These are phyloP conservation scores for Odobenus rosmarus DNA, from an alignment of 2,113 vertebrate genomes.

Conservation along the genomic window DNA sequence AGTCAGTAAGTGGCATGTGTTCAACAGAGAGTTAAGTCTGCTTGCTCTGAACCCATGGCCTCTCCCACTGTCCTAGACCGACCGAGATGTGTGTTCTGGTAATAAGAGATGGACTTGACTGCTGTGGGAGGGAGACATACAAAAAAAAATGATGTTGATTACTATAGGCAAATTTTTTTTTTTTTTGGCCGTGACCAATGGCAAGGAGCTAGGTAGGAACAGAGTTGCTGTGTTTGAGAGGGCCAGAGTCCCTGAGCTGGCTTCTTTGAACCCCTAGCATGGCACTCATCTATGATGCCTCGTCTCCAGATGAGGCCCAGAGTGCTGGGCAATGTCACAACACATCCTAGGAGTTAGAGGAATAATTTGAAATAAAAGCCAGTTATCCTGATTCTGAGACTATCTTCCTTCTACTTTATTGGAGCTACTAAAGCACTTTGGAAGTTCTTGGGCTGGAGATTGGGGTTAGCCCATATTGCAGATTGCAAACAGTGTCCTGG, in stretches of 20 bases:
- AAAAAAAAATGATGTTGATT: neutral
- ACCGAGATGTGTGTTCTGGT: neutral
- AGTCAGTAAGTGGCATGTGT: accelerated
- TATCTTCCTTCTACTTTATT: neutral
- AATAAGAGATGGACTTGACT: neutral
- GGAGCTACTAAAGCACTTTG: neutral
- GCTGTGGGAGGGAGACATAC: neutral
- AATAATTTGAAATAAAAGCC: neutral
- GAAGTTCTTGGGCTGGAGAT: neutral
- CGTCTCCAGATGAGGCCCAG: neutral
- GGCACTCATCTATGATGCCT: no score
- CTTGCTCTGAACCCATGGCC: neutral
- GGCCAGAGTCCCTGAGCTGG: neutral
- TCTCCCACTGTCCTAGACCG: neutral
- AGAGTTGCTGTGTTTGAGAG: neutral
- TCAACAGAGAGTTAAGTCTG: neutral
- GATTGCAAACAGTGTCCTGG: neutral
- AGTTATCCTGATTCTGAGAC: neutral
- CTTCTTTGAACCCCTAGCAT: no score
- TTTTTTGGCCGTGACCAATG: no score
- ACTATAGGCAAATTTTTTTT: no score
- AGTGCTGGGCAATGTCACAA: neutral
- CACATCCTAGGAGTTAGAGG: neutral
- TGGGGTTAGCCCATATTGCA: neutral
- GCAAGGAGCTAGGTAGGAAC: no score